A percentile compares a stretch with the other conserved stretches of the same genome.
Conservation (phyloP, 2,797 vertebrate species). For the Anabas testudineus region DNA sequence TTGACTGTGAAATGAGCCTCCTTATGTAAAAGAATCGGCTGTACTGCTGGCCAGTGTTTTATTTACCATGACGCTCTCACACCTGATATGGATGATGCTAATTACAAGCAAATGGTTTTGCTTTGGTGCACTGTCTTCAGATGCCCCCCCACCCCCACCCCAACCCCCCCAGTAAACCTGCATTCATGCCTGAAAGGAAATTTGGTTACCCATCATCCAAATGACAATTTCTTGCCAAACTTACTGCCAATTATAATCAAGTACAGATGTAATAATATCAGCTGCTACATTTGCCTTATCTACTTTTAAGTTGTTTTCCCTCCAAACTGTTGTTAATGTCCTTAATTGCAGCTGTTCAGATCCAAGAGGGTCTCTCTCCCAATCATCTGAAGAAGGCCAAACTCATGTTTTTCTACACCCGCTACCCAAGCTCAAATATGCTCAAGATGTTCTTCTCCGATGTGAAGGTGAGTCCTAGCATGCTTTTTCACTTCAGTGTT, state of each 20-base stretch:
- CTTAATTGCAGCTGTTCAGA: constrained; percentile 91
- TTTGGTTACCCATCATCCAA: constrained; percentile 62
- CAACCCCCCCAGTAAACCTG: background rate
- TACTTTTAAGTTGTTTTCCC: constrained; percentile 8
- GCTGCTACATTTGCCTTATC: constrained; percentile 20
- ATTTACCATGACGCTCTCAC: constrained; percentile 81
- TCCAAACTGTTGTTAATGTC: constrained; percentile 70
- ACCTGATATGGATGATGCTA: constrained; percentile 82
- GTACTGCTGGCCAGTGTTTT: constrained; percentile 75
- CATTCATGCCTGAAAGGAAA: constrained; percentile 61
- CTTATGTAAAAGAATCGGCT: constrained; percentile 82
- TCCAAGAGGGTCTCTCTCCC: constrained; percentile 98
- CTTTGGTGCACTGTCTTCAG: constrained; percentile 64
- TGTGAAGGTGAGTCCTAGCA: constrained; percentile 92
- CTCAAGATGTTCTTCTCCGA: constrained; percentile 99
- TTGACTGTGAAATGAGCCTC: constrained; percentile 86
- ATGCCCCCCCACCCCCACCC: background rate
- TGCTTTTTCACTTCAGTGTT: background rate
- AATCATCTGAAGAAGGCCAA: constrained; percentile 99
- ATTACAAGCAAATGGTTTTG: constrained; percentile 82
- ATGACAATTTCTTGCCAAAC: constrained; percentile 45
- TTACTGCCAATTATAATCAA: constrained; percentile 26
- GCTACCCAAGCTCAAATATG: constrained; percentile 99
- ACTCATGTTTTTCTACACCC: constrained; percentile 99
- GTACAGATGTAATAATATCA: constrained; percentile 20